Conservation (phyloP, 1,140 invertebrate genomes). For the Pristionchus pacificus region DNA sequence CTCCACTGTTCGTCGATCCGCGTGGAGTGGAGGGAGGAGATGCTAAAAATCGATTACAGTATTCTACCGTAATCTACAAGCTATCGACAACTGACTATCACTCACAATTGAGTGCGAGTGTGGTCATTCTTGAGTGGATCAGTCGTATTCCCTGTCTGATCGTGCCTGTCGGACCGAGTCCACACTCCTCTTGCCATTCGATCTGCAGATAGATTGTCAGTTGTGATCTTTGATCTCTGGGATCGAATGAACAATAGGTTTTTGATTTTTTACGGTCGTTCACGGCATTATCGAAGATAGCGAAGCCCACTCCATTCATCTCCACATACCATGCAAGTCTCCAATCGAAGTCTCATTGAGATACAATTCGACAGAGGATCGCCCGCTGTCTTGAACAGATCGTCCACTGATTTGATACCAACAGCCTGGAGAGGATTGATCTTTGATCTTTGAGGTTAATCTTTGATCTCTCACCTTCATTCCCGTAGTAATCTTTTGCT, state of each 20-base stretch:
- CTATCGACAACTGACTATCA: not conserved
- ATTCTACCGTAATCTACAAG: not conserved
- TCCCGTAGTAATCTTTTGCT: too few species aligned
- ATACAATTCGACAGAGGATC: constrained; percentile 55
- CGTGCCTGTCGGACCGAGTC: constrained; percentile 48
- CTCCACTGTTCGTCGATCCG: not conserved
- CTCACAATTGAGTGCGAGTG: constrained; percentile 41
- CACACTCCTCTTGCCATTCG: constrained; percentile 56
- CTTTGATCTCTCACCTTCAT: too few species aligned
- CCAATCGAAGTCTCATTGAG: constrained; percentile 43
- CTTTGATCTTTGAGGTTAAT: constrained; percentile 57
- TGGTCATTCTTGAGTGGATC: constrained; percentile 44
- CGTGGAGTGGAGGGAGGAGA: constrained; percentile 33
- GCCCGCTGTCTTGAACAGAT: constrained; percentile 60
- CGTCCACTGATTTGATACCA: constrained; percentile 61
- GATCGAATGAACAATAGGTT: not conserved
- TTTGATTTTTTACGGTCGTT: too few species aligned
- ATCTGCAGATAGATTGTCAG: constrained; percentile 19
- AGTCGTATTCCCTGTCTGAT: constrained; percentile 52
- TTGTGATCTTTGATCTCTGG: too few species aligned
- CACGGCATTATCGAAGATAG: too few species aligned
- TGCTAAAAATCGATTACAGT: constrained; percentile 29
- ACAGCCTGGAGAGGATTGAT: too few species aligned
- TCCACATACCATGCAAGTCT: constrained; percentile 43
- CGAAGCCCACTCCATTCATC: not conserved